Evolutionary conservation across 2,888 invertebrate genomes (phyloP), one percentile per base, ranked within the genome.

Genomic region (Brenthis daphne): DNA sequence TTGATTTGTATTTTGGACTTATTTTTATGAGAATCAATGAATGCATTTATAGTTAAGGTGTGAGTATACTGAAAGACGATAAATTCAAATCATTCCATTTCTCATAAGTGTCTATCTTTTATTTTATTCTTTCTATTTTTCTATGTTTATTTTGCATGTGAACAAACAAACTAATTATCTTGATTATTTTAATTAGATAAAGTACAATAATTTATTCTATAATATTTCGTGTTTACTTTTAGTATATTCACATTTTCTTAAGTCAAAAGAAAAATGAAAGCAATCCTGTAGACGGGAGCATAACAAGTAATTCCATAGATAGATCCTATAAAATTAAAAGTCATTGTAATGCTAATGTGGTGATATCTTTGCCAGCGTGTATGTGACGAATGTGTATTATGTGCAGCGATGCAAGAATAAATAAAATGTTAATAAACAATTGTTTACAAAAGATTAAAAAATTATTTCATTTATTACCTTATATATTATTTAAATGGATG

Each of bases 341-440:
- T 91, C 91, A 90, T 86, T 88, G 86, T 89, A 86, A 85, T 87
- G 82, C 83, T 85, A 85, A 81, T 82, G 83, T 81, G 84, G 85
- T 88, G 88, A 88, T 86, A 85, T 80, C 79, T 82, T 80, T 86
- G 86, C 83, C 85, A 83, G 84, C 82, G 83, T 88, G 87, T 85
- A 79, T 83, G 87, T 84, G 87, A 89, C 83, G 88, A 83, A 86
- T 85, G 88, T 87, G 87, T 88, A 81, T 79, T 84, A 86, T 85
- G 82, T 87, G 88, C 87, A 86, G 86, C 82, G 85, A 88, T 87
- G 88, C 88, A 87, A 85, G 85, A 85, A 90, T 86, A 87, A 88
- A 89, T 92, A 92, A 92, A 90, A 93, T 92, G 92, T 93, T 93
- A 93, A 93, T 92, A 92, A 92, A 93, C 92, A 93, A 92, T 93